Evolutionary conservation across 64 coral and sea anemone species (phyloP), one percentile per base, ranked within the genome.

Genomic region (Hydrozoanthus tunicans): DNA sequence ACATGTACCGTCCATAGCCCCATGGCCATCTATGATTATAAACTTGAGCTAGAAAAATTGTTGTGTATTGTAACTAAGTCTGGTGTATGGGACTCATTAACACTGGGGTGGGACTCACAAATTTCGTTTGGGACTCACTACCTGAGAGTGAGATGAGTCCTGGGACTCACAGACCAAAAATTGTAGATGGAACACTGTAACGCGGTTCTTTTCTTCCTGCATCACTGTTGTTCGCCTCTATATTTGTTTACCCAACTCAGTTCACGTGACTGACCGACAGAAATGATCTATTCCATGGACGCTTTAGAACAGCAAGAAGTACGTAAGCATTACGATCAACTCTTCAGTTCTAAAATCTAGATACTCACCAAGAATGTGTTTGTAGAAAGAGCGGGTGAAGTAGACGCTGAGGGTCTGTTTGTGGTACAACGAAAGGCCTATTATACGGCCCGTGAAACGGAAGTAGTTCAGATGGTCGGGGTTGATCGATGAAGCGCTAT

Each of bases 381-480:
- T 93, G 52, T 93, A 93, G 73, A 93, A 93, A 15, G 91, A 93
- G 9, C 91, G 67, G 1, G 91, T 93, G 81, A 93, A 93, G 63
- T 93, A 93, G 11, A 93, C 91, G 13, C 88, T 93, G 1, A 93
- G 81, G 58, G 85, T 75, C 6, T 86, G 81, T 14, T 85, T 83
- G 70, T 85, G 82, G 82, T 93, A 93, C 59, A 93, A 25, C 23
- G 81, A 63, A 12, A 93, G 71, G 43, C 91, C 91, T 67, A 93
- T 93, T 59, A 93, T 93, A 78, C 91, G 91, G 56, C 91, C 91
- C 58, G 91, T 85, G 54, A 93, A 93, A 1, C 91, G 91, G 91
- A 93, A 93, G 63, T 93, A 93, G 55, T 93, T 93, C 32, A 93
- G 70, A 86, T 93, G 91, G 53, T 93, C 91, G 10, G 91, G 91